These are phyloP conservation scores for Brachyptera risi DNA, from an alignment of 2,888 invertebrate genomes.

Conservation along the genomic window DNA sequence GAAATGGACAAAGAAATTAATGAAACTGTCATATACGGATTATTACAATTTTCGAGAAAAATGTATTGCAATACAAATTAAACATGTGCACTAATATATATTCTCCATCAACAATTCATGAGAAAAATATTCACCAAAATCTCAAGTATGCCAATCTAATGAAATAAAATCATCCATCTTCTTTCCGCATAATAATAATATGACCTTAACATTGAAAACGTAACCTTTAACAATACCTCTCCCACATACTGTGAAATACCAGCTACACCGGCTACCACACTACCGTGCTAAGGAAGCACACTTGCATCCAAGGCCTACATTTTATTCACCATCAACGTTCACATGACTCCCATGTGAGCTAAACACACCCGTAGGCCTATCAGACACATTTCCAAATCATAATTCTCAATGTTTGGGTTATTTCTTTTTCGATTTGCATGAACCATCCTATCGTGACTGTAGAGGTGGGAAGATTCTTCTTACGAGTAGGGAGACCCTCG, in stretches of 20 bases:
- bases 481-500: conserved; percentile 9
- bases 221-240: conserved; percentile 1
- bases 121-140: too few relatives aligned
- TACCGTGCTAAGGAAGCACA: too few relatives aligned
- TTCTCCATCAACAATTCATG: too few relatives aligned
- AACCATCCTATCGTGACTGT: background rate
- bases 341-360: too few relatives aligned
- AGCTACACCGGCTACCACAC: too few relatives aligned
- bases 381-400: too few relatives aligned
- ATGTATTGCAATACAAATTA: too few relatives aligned
- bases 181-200: background rate
- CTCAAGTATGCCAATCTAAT: conserved; percentile 5
- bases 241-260: conserved; percentile 20
- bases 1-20: too few relatives aligned
- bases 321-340: background rate
- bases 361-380: too few relatives aligned
- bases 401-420: conserved; percentile 2
- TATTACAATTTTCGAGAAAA: too few relatives aligned
- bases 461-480: conserved; percentile 15
- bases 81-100: too few relatives aligned
- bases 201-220: background rate
- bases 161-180: background rate
- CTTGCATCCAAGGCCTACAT: background rate
- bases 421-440: background rate
- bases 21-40: too few relatives aligned